These are phyloP conservation scores for Leucophenga maculata DNA, from an alignment of 2,888 invertebrate genomes.

Conservation along the genomic window DNA sequence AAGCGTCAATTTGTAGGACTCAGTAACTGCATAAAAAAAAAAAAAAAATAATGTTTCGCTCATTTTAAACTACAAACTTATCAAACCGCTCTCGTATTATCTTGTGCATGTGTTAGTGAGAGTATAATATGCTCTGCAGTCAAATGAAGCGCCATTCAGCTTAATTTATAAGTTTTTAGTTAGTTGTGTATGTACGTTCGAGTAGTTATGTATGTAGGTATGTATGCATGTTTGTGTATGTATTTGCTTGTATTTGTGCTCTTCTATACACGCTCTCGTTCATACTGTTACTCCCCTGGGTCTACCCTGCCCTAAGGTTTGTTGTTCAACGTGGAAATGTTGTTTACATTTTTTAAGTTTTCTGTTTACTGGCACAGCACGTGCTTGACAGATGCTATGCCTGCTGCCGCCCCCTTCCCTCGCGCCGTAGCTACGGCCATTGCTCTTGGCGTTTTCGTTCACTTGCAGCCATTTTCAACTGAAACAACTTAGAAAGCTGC, in stretches of 20 bases:
- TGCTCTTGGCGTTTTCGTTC: too few relatives aligned
- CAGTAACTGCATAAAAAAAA: too few relatives aligned
- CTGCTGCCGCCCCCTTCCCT: too few relatives aligned
- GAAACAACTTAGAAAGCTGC: too few relatives aligned
- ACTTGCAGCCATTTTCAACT: too few relatives aligned
- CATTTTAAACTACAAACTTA: not conserved
- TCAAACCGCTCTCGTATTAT: not conserved
- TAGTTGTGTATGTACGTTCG: too few relatives aligned
- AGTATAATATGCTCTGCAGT: slow-evolving; percentile 2
- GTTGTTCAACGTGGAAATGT: slow-evolving; percentile 38
- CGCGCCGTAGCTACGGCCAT: too few relatives aligned
- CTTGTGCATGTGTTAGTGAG: not conserved
- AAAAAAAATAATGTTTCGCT: too few relatives aligned
- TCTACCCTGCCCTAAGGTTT: slow-evolving; percentile 14
- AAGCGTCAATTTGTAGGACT: too few relatives aligned
- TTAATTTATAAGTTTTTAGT: too few relatives aligned
- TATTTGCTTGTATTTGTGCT: not conserved
- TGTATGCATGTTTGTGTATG: not conserved
- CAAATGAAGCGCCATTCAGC: slow-evolving; percentile 6
- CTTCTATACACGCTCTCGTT: not conserved
- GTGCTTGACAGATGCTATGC: slow-evolving; percentile 23
- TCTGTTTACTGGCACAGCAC: slow-evolving; percentile 29
- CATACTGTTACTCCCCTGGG: not conserved
- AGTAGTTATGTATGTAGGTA: too few relatives aligned
- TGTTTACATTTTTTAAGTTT: slow-evolving; percentile 47